Evolutionary conservation across 1,140 invertebrate genomes (phyloP), one percentile per base, ranked within the genome.

Genomic region (Aphidius gifuensis): DNA sequence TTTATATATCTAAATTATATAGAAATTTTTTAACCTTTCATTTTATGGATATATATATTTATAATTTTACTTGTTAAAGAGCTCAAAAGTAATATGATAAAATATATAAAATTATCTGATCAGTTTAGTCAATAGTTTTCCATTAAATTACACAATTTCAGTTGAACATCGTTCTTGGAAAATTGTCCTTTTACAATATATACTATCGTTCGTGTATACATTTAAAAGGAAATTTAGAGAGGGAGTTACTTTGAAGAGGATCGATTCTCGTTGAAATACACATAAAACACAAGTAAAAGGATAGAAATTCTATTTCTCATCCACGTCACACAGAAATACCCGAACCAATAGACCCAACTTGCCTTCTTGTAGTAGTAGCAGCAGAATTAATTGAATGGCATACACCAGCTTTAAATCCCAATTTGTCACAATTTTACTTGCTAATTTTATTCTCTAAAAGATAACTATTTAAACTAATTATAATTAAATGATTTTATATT

Each of bases 121-220:
- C 40, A 55, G 42, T 55, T 39, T 55, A 40, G 53, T 43, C 53
- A 55, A 55, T 55, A 55, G 16, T 55, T 55, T 43, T 39, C 16
- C 53, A 40, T 38, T 39, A 55, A 55, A 55, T 55, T 55, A 55
- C 53, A 40, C 53, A 43, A 55, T 43, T 55, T 40, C 39, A 55
- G 38, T 16, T 7, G 53, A 55, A 55, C 38, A 55, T 55, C 53
- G 40, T 55, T 32, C 23, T 32, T 32, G 23, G 2, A 32, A 40
- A 40, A 55, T 16, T 1, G 39, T n/a, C 40, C n/a, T 55, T 55
- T 40, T 16, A 43, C 38, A 16, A 38, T n/a, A 38, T n/a, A 43
- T 40, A 55, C 53, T 55, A 55, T 55, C 53, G 21, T 40, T 55
- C 23, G 40, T 55, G 43, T 55, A 16, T 43, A 43, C 38, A 43